Percentiles rank a stretch among this genome's conserved stretches.
phyloP scores from a whole-genome alignment of 2,113 vertebrate species.

The Scolopax mira region DNA sequence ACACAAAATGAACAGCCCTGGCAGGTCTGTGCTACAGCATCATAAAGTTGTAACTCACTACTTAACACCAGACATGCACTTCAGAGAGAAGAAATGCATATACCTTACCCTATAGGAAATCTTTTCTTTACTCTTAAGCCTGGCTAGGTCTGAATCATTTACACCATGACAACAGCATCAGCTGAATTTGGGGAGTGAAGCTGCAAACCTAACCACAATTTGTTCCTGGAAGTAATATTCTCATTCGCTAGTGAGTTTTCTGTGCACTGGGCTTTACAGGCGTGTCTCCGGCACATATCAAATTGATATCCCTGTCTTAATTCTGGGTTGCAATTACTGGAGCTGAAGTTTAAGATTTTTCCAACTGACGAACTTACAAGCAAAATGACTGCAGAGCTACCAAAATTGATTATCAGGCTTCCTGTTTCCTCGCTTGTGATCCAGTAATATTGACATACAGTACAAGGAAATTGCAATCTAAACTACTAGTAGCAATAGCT shows the following conservation, averaged over 20 bases:
- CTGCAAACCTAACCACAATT: background rate
- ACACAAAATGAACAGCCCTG: background rate
- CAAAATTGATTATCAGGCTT: constrained; percentile 58
- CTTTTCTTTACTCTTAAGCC: background rate
- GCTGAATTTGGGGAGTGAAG: background rate
- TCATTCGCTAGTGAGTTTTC: background rate
- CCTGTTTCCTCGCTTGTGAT: constrained; percentile 42
- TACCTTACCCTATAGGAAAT: background rate
- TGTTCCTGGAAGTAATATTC: background rate
- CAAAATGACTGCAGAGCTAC: constrained; percentile 2
- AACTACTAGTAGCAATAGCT: constrained; percentile 65
- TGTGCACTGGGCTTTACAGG: background rate
- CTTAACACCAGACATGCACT: background rate
- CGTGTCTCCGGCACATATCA: background rate
- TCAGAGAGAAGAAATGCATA: background rate
- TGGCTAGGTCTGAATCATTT: background rate
- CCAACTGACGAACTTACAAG: background rate
- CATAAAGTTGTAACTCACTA: background rate
- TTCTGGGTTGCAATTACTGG: constrained; percentile 15
- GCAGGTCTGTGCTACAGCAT: background rate
- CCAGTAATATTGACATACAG: constrained; percentile 29
- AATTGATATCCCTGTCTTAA: constrained; percentile 8
- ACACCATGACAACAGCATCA: background rate
- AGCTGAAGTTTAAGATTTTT: constrained; percentile 18
- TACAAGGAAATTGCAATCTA: constrained; percentile 62